These are phyloP conservation scores for Callimorpha dominula DNA, from an alignment of 2,888 invertebrate species.

Conservation along the genomic window DNA sequence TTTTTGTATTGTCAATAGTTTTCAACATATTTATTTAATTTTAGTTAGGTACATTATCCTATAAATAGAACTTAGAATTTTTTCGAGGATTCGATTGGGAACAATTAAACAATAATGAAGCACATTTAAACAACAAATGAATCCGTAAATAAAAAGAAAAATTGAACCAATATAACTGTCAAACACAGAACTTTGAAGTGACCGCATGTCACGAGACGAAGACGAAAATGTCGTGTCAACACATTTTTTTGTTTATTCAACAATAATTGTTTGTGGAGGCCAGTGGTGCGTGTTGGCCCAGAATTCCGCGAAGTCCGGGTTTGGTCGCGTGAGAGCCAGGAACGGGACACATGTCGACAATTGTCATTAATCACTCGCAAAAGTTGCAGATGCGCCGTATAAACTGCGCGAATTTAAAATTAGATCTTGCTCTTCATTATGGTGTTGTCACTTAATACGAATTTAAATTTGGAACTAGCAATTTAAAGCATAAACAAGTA, in stretches of 20 bases:
- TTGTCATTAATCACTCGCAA: slow-evolving; percentile 49
- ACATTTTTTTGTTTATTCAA: slow-evolving; percentile 47
- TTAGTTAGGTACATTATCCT: too few relatives aligned
- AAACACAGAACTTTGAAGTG: slow-evolving; percentile 38
- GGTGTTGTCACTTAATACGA: neutral
- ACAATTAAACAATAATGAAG: too few relatives aligned
- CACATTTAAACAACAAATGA: too few relatives aligned
- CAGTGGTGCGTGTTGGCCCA: slow-evolving; percentile 56
- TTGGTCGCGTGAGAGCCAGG: slow-evolving; percentile 47
- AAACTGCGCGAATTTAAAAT: slow-evolving; percentile 34
- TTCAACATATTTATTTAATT: too few relatives aligned
- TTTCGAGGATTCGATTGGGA: too few relatives aligned
- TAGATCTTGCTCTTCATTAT: neutral
- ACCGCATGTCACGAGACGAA: slow-evolving; percentile 37
- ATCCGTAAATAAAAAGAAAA: slow-evolving; percentile 10
- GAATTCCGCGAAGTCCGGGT: slow-evolving; percentile 57
- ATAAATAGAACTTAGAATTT: too few relatives aligned
- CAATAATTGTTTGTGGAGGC: slow-evolving; percentile 45
- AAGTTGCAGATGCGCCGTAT: slow-evolving; percentile 36
- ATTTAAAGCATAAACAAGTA: too few relatives aligned
- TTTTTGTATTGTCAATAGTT: too few relatives aligned
- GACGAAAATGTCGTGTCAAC: slow-evolving; percentile 45
- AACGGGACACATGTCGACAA: slow-evolving; percentile 48
- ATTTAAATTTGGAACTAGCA: too few relatives aligned
- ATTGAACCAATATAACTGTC: slow-evolving; percentile 28